phyloP scores from a whole-genome alignment of 1,140 invertebrate genomes.

The Panagrolaimus sp. region DNA sequence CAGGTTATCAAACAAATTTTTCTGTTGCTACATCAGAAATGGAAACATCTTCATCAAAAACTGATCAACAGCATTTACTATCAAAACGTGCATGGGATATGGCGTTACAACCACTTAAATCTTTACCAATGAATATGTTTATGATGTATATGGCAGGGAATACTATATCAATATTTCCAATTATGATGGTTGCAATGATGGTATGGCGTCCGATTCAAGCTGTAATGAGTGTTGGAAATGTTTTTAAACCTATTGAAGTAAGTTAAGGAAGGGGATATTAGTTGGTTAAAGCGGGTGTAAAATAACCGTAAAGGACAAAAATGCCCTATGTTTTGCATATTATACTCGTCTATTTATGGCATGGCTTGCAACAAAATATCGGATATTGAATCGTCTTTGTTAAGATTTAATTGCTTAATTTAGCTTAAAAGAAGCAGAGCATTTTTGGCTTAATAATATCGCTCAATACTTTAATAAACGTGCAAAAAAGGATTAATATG shows the following conservation, averaged over 20 bases:
- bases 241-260: conserved; percentile 46
- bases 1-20: conserved; percentile 25
- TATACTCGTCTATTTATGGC: no score
- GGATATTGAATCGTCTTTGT: no score
- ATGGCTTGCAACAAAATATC: no score
- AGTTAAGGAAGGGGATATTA: no score
- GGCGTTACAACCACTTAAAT: conserved; percentile 82
- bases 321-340: no score
- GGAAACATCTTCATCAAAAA: conserved; percentile 17
- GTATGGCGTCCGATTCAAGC: conserved; percentile 90
- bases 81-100: conserved; percentile 86
- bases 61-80: conserved; percentile 37
- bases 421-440: no score
- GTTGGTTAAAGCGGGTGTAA: no score
- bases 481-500: no score
- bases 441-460: no score
- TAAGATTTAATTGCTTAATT: no score
- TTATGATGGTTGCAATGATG: conserved; percentile 99
- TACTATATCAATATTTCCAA: conserved; percentile 97
- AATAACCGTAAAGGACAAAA: no score
- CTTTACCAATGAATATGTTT: conserved; percentile 95
- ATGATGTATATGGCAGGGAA: conserved; percentile 80
- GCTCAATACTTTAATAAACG: no score
- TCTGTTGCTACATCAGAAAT: conserved; percentile 16
- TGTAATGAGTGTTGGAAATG: conserved; percentile 78